phyloP scores from a whole-genome alignment of 1,140 invertebrate genomes.

The Aphaenogaster ashmeadi region DNA sequence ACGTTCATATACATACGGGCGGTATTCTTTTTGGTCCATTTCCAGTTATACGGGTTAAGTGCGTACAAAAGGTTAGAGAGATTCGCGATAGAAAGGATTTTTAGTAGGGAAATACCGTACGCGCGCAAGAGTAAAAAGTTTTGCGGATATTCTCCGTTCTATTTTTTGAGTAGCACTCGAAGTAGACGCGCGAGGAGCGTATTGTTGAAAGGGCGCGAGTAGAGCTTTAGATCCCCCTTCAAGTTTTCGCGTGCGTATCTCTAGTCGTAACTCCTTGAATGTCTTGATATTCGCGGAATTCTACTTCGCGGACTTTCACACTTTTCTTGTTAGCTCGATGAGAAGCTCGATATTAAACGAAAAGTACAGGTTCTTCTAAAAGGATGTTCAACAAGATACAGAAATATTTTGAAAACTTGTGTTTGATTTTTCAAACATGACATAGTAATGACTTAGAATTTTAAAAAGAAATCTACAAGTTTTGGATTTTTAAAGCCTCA shows the following conservation, averaged over 20 bases:
- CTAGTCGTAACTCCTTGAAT: conserved; percentile 25
- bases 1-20: background rate
- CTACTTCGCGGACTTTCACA: conserved; percentile 26
- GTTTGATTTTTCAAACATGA: background rate
- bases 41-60: conserved; percentile 50
- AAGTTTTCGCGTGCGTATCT: conserved; percentile 40
- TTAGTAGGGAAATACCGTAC: conserved; percentile 48
- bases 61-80: conserved; percentile 46
- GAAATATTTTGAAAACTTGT: background rate
- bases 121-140: conserved; percentile 45
- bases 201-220: conserved; percentile 23
- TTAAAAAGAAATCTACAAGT: background rate
- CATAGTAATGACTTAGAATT: background rate
- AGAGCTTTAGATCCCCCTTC: conserved; percentile 24
- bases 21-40: conserved; percentile 29
- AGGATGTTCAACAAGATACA: background rate
- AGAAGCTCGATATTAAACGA: conserved; percentile 14
- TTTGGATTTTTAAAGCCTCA: background rate
- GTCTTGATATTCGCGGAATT: conserved; percentile 39
- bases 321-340: background rate
- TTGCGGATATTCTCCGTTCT: conserved; percentile 4
- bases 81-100: conserved; percentile 45
- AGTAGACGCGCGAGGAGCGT: conserved; percentile 22
- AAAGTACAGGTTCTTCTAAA: background rate
- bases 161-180: conserved; percentile 46